Evolutionary conservation across 2,888 invertebrate species (phyloP).

Genomic region (Apamea monoglypha): DNA sequence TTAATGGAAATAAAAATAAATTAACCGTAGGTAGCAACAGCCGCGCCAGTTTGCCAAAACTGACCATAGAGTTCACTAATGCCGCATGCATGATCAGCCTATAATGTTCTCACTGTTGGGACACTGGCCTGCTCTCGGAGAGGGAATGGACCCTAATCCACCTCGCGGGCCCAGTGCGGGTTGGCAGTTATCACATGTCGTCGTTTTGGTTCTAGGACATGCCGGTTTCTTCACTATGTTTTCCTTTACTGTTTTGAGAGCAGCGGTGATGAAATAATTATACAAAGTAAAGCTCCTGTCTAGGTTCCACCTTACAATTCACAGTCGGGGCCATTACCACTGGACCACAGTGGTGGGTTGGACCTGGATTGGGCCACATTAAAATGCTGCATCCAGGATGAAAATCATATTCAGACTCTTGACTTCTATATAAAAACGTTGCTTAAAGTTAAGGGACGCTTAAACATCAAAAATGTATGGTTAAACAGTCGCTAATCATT

Average conservation of each 20-base stretch:
- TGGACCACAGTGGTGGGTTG: too few species aligned
- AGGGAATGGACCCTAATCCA: background rate
- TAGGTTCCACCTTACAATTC: too few species aligned
- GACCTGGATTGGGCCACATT: too few species aligned
- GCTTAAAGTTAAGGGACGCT: too few species aligned
- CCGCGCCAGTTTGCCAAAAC: background rate
- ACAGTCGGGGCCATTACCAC: too few species aligned
- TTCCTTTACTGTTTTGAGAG: background rate
- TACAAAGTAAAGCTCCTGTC: background rate
- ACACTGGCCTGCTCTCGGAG: background rate
- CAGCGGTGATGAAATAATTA: background rate
- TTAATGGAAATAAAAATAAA: background rate
- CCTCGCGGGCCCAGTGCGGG: background rate
- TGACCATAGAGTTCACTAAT: background rate
- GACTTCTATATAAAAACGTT: background rate
- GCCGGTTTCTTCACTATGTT: background rate
- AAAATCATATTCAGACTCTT: background rate
- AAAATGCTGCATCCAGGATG: background rate
- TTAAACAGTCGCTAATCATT: background rate
- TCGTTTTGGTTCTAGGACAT: background rate
- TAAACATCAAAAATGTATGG: background rate
- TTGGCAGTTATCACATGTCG: background rate
- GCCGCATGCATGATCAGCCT: too few species aligned
- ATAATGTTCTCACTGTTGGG: too few species aligned
- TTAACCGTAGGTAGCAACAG: rapidly evolving